phyloP scores from a whole-genome alignment of 2,113 vertebrate genomes.

The Bubo scandiacus region DNA sequence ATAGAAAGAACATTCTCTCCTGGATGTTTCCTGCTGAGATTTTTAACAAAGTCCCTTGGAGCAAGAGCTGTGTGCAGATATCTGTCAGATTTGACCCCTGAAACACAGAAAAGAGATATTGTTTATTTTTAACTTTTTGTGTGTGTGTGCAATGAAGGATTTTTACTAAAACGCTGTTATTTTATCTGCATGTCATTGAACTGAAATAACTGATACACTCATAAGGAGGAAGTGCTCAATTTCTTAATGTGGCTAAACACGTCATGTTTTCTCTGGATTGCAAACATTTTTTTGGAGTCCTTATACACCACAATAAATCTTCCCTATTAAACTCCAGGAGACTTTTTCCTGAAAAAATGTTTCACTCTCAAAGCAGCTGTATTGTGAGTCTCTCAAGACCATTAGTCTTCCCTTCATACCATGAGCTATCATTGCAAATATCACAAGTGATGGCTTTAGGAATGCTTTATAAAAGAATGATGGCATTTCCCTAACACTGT shows the following conservation, averaged over 20 bases:
- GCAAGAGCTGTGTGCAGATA: conserved; percentile 93
- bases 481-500: background rate
- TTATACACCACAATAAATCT: background rate
- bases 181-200: background rate
- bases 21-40: conserved; percentile 99
- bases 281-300: background rate
- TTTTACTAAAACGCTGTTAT: background rate
- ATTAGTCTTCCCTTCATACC: background rate
- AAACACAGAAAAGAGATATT: background rate
- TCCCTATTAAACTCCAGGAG: background rate
- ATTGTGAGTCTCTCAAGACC: background rate
- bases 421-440: background rate
- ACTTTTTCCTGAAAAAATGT: background rate
- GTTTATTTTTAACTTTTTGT: background rate
- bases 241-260: background rate
- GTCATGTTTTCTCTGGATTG: background rate
- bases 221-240: background rate
- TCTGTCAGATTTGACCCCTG: conserved; percentile 98
- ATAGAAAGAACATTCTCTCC: conserved; percentile 97
- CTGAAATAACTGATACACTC: background rate
- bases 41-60: conserved; percentile 93
- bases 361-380: background rate
- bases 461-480: background rate
- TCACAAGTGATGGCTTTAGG: background rate
- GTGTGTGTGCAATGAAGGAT: background rate